These are phyloP conservation scores for Sminthurinus aureus DNA, from an alignment of 2,888 invertebrate species.

Conservation along the genomic window DNA sequence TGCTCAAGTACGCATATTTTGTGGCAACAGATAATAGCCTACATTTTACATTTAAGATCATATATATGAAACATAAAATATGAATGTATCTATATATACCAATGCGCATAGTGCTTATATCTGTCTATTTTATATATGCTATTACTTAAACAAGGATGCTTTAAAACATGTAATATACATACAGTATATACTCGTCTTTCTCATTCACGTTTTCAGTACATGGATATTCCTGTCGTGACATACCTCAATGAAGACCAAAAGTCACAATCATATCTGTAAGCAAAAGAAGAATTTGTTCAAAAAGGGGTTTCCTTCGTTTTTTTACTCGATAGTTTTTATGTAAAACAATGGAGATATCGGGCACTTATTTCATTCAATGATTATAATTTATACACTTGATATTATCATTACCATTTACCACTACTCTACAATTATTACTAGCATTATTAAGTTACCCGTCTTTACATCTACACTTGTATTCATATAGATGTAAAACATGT, in stretches of 20 bases:
- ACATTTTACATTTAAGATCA: too few relatives aligned
- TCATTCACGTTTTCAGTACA: slow-evolving; percentile 3
- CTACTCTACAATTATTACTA: too few relatives aligned
- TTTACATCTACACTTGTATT: not conserved
- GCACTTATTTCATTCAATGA: slow-evolving; percentile 8
- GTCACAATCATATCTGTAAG: not conserved
- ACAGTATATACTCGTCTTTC: not conserved
- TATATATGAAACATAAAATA: too few relatives aligned
- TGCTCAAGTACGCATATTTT: too few relatives aligned
- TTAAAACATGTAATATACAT: too few relatives aligned
- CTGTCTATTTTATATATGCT: not conserved
- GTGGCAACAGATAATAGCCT: too few relatives aligned
- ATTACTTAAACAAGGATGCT: not conserved
- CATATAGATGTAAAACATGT: too few relatives aligned
- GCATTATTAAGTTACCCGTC: not conserved
- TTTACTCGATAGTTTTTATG: slow-evolving; percentile 5
- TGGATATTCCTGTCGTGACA: not conserved
- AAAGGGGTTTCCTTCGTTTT: not conserved
- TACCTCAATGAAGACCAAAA: slow-evolving; percentile 15
- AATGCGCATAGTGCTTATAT: not conserved
- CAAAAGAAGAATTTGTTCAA: not conserved
- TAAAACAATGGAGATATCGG: slow-evolving; percentile 16
- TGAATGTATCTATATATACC: too few relatives aligned
- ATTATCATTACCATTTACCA: too few relatives aligned
- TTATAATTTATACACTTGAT: not conserved